phyloP scores from a whole-genome alignment of 2,113 vertebrate species.

The Polyodon spathula region DNA sequence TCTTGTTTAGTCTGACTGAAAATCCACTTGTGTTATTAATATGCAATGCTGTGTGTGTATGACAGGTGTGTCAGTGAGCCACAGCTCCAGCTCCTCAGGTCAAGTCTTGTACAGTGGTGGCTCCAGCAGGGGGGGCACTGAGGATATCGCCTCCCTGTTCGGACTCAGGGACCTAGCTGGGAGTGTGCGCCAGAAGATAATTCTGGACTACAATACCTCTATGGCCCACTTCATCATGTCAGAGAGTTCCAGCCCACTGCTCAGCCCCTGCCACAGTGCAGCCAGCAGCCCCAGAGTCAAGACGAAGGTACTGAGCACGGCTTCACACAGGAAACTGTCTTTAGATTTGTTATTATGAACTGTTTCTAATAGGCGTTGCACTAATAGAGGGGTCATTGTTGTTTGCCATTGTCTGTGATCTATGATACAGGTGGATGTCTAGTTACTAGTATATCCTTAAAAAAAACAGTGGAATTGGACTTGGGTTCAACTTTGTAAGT shows the following conservation, averaged over 20 bases:
- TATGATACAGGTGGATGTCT: too few species aligned
- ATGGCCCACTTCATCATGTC: slow-evolving; percentile 56
- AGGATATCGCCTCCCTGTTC: slow-evolving; percentile 43
- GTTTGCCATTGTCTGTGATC: too few species aligned
- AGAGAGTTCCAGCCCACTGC: slow-evolving; percentile 28
- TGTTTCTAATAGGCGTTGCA: too few species aligned
- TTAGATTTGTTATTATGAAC: too few species aligned
- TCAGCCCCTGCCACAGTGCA: slow-evolving; percentile 43
- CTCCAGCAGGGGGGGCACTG: slow-evolving; percentile 50
- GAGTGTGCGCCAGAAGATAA: slow-evolving; percentile 38
- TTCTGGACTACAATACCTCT: slow-evolving; percentile 64
- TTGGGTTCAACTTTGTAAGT: too few species aligned
- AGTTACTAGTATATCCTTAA: too few species aligned
- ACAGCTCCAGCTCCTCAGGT: slow-evolving; percentile 2
- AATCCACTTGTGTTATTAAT: background rate
- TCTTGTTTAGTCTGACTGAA: too few species aligned
- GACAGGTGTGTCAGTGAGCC: slow-evolving; percentile 18
- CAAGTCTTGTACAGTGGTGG: slow-evolving; percentile 25
- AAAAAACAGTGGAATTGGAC: too few species aligned
- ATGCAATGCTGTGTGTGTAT: background rate
- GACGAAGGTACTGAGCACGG: slow-evolving; percentile 44
- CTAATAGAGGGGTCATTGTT: too few species aligned
- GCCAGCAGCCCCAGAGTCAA: slow-evolving; percentile 46
- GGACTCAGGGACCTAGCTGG: slow-evolving; percentile 31
- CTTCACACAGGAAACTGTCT: too few species aligned